These are phyloP conservation scores for Mormyrops attenuatus DNA, from an alignment of 2,797 vertebrate genomes.

Conservation along the genomic window DNA sequence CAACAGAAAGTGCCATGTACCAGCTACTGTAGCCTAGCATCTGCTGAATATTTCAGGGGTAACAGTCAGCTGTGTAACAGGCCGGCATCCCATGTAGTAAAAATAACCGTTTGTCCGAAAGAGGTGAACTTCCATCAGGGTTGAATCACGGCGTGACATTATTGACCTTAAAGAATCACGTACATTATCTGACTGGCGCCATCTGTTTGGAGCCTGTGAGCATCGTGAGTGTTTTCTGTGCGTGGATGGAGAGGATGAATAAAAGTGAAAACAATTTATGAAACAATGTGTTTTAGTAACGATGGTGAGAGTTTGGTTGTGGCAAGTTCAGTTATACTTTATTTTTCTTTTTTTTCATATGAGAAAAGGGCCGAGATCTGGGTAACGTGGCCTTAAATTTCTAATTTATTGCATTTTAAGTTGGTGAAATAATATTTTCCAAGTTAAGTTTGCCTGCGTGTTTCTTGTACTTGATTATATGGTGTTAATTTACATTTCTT, in stretches of 20 bases:
- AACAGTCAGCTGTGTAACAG: background rate
- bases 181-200: background rate
- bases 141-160: background rate
- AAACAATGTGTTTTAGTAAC: background rate
- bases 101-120: background rate
- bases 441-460: background rate
- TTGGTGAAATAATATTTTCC: background rate
- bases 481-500: background rate
- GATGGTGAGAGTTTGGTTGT: background rate
- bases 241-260: background rate
- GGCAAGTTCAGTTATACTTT: background rate
- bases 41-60: background rate
- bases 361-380: background rate
- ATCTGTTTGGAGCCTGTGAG: background rate
- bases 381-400: constrained; percentile 7
- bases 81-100: background rate
- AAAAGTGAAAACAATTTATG: background rate
- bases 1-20: background rate
- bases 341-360: background rate
- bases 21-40: background rate
- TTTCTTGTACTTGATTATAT: background rate
- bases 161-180: background rate
- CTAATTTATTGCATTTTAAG: constrained; percentile 9
- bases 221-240: background rate
- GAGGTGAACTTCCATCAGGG: background rate